A percentile compares a stretch with the other conserved stretches of the same genome.
These are phyloP conservation scores for Exaiptasia diaphana DNA, from an alignment of 64 coral and sea anemone genomes.

Conservation along the genomic window DNA sequence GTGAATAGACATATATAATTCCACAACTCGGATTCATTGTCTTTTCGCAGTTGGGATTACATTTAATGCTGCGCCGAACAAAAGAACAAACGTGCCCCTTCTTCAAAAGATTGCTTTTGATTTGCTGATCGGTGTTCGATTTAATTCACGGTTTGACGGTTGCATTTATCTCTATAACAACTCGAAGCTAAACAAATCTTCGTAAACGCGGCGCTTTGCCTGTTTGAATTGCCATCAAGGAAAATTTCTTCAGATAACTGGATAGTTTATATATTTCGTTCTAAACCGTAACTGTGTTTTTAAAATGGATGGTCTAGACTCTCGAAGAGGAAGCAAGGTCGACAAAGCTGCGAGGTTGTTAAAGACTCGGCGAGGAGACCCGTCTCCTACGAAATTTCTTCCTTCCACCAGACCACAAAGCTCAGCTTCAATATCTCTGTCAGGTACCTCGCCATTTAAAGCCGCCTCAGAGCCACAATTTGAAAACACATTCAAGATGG, in stretches of 20 bases:
- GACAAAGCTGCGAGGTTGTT: slow-evolving; percentile 72
- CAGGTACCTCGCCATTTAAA: not conserved
- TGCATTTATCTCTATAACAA: slow-evolving; percentile 21
- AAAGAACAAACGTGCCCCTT: not conserved
- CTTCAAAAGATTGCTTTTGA: not conserved
- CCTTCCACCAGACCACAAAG: slow-evolving; percentile 21
- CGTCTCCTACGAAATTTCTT: not conserved
- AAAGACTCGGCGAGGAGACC: slow-evolving; percentile 21
- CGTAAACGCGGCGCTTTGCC: too few relatives aligned
- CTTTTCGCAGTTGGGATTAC: not conserved
- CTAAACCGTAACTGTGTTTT: too few relatives aligned
- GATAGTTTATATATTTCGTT: too few relatives aligned
- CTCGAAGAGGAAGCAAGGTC: slow-evolving; percentile 1
- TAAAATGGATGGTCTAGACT: not conserved
- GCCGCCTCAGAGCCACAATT: slow-evolving; percentile 8
- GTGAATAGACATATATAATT: too few relatives aligned
- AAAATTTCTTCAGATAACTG: too few relatives aligned
- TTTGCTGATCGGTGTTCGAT: not conserved
- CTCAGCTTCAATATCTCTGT: slow-evolving; percentile 13
- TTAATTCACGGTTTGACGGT: not conserved
- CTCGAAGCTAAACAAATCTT: not conserved
- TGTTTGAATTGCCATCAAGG: too few relatives aligned
- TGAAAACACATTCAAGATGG: slow-evolving; percentile 84
- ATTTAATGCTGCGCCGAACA: not conserved
- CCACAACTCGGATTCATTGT: too few relatives aligned